Base-by-base conservation (phyloP, 2,797 vertebrate genomes). In the Diplodus puntazzo region DNA sequence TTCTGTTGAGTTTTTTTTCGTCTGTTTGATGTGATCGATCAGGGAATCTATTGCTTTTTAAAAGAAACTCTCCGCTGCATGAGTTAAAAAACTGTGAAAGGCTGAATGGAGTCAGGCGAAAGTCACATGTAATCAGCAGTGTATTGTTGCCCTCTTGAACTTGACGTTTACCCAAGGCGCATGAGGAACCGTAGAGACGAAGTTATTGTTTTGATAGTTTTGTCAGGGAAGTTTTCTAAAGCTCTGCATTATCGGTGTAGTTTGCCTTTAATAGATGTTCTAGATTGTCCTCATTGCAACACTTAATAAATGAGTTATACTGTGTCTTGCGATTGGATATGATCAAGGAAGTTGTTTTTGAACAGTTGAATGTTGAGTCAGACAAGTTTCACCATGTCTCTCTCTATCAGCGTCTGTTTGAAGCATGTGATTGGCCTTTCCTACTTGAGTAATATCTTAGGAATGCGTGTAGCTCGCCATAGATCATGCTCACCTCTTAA, bases 321-420 rank as follows among this genome's bases (percentile, higher is more conserved):
- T 43, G 11, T 23, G 16, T 62, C 57, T 67, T 74, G 13, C 3
- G 0, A 42, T 5, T 1, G 39, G 25, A 20, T 0, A 25, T 43
- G 2, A 30, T 58, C 0, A 6, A 48, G 78, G 78, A 75, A 82
- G 71, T 49, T 30, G 13, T 5, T 62, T 54, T 73, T 49, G 11
- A 8, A 17, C 34, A 42, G 58, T 77, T 21, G 11, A 9, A 27
- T 0, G 52, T 65, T 48, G 43, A 73, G 58, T 50, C 69, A 55
- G 84, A 49, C 92, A 85, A 76, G 91, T 92, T 90, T 64, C 80
- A 81, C 55, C 88, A 87, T 0, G 86, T 86, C 60, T 9, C 5
- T 14, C 30, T 34, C 30, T 34, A 23, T 0, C 1, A 7, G 13
- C 2, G 65, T 69, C 20, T 39, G 30, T 30, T 49, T 18, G 16